Evolutionary conservation across 2,888 invertebrate genomes (phyloP).

Genomic region (Mayetiola destructor): DNA sequence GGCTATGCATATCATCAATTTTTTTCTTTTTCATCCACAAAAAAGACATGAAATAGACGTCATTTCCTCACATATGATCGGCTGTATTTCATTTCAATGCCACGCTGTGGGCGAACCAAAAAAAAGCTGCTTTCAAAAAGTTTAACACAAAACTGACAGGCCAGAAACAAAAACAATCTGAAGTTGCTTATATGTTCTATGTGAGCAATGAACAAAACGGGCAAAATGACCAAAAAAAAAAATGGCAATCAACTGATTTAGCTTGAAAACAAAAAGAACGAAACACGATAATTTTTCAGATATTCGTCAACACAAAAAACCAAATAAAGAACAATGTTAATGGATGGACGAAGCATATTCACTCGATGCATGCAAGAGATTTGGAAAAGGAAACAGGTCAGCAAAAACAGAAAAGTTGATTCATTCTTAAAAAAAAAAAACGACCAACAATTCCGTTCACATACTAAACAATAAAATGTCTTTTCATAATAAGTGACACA

Average conservation of each 20-base stretch:
- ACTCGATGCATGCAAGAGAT: neutral
- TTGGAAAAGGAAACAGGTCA: neutral
- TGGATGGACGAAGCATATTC: neutral
- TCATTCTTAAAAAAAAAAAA: neutral
- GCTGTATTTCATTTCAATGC: too few relatives aligned
- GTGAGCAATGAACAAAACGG: neutral
- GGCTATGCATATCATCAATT: conserved; percentile 7
- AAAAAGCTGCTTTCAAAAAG: too few relatives aligned
- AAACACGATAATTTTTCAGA: neutral
- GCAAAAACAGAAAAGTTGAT: neutral
- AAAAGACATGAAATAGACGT: too few relatives aligned
- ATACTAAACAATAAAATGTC: neutral
- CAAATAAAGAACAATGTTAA: too few relatives aligned
- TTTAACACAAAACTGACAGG: neutral
- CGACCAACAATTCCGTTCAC: neutral
- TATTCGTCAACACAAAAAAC: conserved; percentile 8
- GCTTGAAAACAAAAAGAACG: neutral
- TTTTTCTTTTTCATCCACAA: too few relatives aligned
- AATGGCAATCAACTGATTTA: neutral
- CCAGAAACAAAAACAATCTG: neutral
- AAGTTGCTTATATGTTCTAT: neutral
- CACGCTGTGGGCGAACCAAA: too few relatives aligned
- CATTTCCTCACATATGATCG: too few relatives aligned
- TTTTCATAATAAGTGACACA: neutral
- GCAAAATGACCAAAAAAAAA: too few relatives aligned